Evolutionary conservation across 2,113 vertebrate genomes (phyloP).

Genomic region (Hippoglossus stenolepis): DNA sequence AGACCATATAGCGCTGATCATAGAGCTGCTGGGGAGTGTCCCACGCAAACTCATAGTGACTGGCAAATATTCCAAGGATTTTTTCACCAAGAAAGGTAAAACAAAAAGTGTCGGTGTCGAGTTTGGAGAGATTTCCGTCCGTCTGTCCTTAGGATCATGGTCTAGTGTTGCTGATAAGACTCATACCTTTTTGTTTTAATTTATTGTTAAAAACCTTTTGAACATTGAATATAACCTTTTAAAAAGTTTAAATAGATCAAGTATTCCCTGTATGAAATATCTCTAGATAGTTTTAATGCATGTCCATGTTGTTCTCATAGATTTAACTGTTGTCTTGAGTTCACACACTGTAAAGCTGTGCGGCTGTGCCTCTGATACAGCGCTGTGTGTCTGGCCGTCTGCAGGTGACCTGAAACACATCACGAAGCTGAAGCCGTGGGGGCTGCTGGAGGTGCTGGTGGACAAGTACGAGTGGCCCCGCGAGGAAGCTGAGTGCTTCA

Average conservation of each 20-base stretch:
- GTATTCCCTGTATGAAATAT: background rate
- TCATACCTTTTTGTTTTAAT: background rate
- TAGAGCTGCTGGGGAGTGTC: conserved; percentile 96
- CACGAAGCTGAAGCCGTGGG: conserved; percentile 99
- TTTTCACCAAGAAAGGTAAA: conserved; percentile 99
- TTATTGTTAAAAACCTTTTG: background rate
- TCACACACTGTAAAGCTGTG: background rate
- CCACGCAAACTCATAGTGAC: conserved; percentile 94
- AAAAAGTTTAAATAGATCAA: no score
- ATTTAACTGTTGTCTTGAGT: background rate
- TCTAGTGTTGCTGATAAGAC: background rate
- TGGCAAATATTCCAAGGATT: conserved; percentile 98
- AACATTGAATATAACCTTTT: background rate
- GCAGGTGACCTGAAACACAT: conserved; percentile 98
- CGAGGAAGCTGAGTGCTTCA: conserved; percentile 92
- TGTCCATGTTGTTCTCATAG: background rate
- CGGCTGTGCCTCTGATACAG: background rate
- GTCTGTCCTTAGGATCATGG: background rate
- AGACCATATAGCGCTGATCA: conserved; percentile 99
- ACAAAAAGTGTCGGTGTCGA: conserved; percentile 3
- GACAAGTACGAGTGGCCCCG: conserved; percentile 97
- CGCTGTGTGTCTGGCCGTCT: background rate
- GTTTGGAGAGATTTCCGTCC: background rate
- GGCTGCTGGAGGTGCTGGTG: conserved; percentile 93
- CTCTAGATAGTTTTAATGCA: background rate